Evolutionary conservation across 2,113 vertebrate species (phyloP), one percentile per base, ranked within the genome.

Genomic region (Hippocampus zosterae): DNA sequence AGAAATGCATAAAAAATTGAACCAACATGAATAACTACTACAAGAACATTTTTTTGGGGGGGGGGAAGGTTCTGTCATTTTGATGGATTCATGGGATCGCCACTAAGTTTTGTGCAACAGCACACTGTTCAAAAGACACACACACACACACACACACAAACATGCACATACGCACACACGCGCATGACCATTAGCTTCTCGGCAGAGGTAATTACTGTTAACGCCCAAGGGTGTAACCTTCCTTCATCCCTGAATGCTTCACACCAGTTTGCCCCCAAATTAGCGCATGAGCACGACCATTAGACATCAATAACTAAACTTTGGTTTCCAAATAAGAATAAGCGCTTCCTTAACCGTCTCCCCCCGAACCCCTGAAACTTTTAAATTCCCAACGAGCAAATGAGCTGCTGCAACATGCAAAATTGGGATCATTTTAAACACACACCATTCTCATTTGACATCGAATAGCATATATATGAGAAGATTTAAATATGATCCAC

Each of bases 241-340:
- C 55, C 55, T 57, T 57, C 55, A 57, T 57, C 55, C 23, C 23
- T 57, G 10, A 57, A 25, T 13, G 55, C 55, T 57, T 57, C 55
- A 25, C 55, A 57, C 23, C 55, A 57, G 23, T 57, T 57, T 57
- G 55, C 23, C 55, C 55, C 55, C 55, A 57, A 57, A 56, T 56
- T 56, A 56, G n/a, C 23, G n/a, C 25, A 9, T 13, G 21, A 23
- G n/a, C 53, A 23, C 8, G 3, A 12, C 23, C 25, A 15, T 57
- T 57, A 27, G n/a, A 57, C 23, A 27, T 57, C n/a, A 55, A 55
- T 55, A 23, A 50, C 16, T 55, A 55, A 55, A 55, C n/a, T 55
- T 55, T 55, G n/a, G 21, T 53, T 53, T 8, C 21, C 23, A 56
- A 56, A 56, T 56, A 25, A 12, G 25, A 56, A n/a, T 12, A 57